Conservation (phyloP, 1,140 invertebrate genomes). For the Zaprionus kolodkinae region DNA sequence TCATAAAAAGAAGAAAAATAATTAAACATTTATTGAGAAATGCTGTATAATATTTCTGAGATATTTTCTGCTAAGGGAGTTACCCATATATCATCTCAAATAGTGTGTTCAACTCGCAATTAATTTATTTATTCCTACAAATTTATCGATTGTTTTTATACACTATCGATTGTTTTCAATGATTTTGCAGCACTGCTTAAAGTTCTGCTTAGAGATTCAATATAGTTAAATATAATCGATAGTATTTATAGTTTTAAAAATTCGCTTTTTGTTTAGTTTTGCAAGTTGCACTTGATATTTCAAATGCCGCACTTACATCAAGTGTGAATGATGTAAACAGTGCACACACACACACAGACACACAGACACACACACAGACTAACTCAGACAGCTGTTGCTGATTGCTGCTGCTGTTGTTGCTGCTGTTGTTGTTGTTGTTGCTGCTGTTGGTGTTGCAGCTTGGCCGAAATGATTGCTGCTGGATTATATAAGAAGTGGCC, state of each 20-base stretch:
- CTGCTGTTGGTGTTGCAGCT: conserved; percentile 60
- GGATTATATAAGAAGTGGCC: conserved; percentile 81
- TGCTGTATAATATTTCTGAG: not conserved
- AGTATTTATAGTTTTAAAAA: too few species aligned
- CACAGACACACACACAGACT: conserved; percentile 36
- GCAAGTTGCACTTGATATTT: conserved; percentile 9
- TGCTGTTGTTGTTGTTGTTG: conserved; percentile 44
- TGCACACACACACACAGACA: conserved; percentile 37
- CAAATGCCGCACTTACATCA: conserved; percentile 8
- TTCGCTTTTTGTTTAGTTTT: not conserved
- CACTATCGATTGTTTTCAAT: too few species aligned
- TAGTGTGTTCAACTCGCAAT: too few species aligned
- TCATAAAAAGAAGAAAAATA: too few species aligned
- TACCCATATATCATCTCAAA: not conserved
- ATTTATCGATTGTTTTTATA: too few species aligned
- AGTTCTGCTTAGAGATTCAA: too few species aligned
- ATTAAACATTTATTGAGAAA: not conserved
- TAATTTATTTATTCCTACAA: too few species aligned
- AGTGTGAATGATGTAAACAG: conserved; percentile 67
- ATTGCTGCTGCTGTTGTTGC: conserved; percentile 42
- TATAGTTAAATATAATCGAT: too few species aligned
- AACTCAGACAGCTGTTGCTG: conserved; percentile 50
- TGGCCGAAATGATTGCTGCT: conserved; percentile 78
- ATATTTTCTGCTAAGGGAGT: not conserved
- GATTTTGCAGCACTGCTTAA: too few species aligned